Conservation (phyloP, 2,797 vertebrate genomes). For the Cryptoblepharus egeriae region DNA sequence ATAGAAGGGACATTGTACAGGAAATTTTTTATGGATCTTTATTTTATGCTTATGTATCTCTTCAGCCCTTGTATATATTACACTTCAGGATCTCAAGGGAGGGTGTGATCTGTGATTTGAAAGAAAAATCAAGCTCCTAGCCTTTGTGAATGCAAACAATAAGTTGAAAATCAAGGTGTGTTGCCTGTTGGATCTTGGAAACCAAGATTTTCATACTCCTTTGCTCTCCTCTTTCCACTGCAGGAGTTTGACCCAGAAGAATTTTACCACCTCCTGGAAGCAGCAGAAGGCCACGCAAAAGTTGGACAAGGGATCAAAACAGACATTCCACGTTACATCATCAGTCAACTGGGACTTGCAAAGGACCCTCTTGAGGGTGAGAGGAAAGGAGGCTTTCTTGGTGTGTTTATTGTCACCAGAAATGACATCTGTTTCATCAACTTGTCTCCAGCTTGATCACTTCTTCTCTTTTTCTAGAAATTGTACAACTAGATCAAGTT, state of each 20-base stretch:
- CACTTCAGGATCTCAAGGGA: not conserved
- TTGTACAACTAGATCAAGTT: conserved; percentile 88
- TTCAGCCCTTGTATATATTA: not conserved
- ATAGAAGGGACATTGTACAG: not conserved
- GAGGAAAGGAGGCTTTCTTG: not conserved
- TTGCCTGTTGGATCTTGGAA: not conserved
- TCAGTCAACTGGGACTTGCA: conserved; percentile 92
- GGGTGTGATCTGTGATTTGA: not conserved
- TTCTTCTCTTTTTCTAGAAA: conserved; percentile 79
- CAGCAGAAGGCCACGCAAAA: conserved; percentile 94
- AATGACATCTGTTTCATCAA: too few relatives aligned
- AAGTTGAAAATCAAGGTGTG: too few relatives aligned
- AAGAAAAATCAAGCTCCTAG: too few relatives aligned
- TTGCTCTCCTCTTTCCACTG: not conserved
- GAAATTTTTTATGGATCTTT: too few relatives aligned
- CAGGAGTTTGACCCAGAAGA: conserved; percentile 97
- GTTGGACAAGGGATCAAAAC: conserved; percentile 94
- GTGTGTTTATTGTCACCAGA: too few relatives aligned
- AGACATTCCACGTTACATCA: conserved; percentile 95
- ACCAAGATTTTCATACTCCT: not conserved
- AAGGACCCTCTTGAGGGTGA: conserved; percentile 91
- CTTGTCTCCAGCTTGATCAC: too few relatives aligned
- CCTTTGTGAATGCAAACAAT: too few relatives aligned
- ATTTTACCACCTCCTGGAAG: conserved; percentile 96
- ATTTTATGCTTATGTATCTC: not conserved